A percentile compares a stretch with the other conserved stretches of the same genome.
phyloP scores from a whole-genome alignment of 2,113 vertebrate genomes.

The Anoplopoma fimbria region DNA sequence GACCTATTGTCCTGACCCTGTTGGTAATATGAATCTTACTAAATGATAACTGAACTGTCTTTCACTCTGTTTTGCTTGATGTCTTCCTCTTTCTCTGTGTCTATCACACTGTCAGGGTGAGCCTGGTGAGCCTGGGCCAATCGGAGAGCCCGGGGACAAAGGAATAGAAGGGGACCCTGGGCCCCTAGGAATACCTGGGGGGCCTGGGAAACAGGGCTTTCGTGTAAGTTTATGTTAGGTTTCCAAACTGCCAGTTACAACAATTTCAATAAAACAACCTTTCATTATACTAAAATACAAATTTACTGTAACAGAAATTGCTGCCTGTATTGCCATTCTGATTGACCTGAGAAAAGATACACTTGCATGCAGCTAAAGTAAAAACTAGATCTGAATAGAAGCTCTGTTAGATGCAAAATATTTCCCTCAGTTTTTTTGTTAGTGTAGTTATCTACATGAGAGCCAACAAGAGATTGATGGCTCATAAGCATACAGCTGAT shows the following conservation, averaged over 20 bases:
- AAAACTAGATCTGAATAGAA: not conserved
- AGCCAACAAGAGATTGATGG: not conserved
- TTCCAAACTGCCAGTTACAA: not conserved
- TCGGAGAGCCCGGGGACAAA: conserved; percentile 92
- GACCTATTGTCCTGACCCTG: not conserved
- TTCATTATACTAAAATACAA: too few relatives aligned
- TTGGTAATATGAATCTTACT: not conserved
- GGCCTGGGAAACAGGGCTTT: conserved; percentile 87
- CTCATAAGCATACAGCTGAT: not conserved
- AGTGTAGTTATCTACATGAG: too few relatives aligned
- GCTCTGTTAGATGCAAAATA: not conserved
- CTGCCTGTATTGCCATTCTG: not conserved
- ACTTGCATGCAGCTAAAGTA: not conserved
- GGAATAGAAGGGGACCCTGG: conserved; percentile 88
- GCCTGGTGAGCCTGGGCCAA: conserved; percentile 86
- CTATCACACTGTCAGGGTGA: conserved; percentile 84
- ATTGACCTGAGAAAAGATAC: not conserved
- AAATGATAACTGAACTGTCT: not conserved
- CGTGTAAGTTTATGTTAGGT: conserved; percentile 82
- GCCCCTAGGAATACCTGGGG: conserved; percentile 83
- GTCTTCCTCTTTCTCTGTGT: not conserved
- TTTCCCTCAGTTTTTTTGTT: not conserved
- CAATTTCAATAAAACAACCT: not conserved
- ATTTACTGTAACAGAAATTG: not conserved
- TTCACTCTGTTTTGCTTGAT: not conserved